Conservation (phyloP, 2,113 vertebrate species). For the Rousettus leschenaultii region DNA sequence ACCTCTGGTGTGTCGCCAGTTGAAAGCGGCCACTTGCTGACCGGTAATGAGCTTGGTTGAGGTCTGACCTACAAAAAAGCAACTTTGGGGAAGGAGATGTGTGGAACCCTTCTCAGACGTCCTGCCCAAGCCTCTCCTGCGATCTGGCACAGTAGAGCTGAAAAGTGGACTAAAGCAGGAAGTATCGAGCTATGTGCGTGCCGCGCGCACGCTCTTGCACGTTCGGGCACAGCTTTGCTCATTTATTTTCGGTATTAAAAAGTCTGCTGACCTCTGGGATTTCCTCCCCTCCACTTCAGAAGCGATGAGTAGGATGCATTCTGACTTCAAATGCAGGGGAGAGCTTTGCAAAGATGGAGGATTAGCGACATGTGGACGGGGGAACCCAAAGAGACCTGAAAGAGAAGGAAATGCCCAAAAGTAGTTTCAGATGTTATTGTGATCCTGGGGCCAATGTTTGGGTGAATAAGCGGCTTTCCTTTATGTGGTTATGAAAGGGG, state of each 20-base stretch:
- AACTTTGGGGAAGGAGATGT: constrained; percentile 56
- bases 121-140: constrained; percentile 61
- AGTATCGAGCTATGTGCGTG: constrained; percentile 34
- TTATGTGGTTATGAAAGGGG: neutral
- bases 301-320: constrained; percentile 78
- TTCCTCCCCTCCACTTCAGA: constrained; percentile 63
- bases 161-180: constrained; percentile 75
- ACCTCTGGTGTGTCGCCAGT: constrained; percentile 29
- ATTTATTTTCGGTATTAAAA: constrained; percentile 77
- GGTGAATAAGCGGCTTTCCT: neutral
- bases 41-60: constrained; percentile 54
- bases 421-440: constrained; percentile 74
- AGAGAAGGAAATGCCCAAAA: constrained; percentile 48
- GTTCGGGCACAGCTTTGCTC: constrained; percentile 38
- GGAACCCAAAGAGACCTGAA: constrained; percentile 71
- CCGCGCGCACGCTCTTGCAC: neutral
- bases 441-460: constrained; percentile 60
- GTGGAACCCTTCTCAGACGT: constrained; percentile 55
- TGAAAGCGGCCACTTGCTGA: constrained; percentile 60
- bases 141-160: constrained; percentile 75
- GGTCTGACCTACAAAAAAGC: constrained; percentile 66
- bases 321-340: constrained; percentile 78
- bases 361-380: constrained; percentile 82
- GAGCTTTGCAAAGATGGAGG: constrained; percentile 83
- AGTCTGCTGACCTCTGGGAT: constrained; percentile 73